Percentiles rank a stretch among this genome's conserved stretches.
Conservation (phyloP, 2,888 invertebrate genomes). For the Tryphoninae sp. region DNA sequence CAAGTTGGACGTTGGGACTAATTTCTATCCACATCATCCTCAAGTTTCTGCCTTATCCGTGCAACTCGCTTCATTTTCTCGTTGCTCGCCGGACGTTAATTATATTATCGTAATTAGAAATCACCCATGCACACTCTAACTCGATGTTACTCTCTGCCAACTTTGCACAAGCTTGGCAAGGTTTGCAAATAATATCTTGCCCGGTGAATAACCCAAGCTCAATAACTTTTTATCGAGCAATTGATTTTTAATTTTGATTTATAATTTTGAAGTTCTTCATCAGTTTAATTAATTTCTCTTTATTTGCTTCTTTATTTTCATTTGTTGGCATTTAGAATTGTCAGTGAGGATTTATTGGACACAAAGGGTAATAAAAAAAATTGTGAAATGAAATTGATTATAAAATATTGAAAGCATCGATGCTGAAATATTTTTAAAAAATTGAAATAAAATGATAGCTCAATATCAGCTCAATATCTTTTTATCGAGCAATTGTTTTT, state of each 20-base stretch:
- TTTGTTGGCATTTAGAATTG: no score
- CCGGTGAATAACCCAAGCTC: no score
- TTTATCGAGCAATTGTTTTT: no score
- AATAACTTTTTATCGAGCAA: no score
- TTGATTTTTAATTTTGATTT: no score
- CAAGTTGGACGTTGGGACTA: constrained; percentile 16
- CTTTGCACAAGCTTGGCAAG: not conserved
- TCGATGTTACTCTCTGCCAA: not conserved
- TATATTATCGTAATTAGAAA: constrained; percentile 67
- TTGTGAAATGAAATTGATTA: not conserved
- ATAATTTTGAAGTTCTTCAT: no score
- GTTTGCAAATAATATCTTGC: no score
- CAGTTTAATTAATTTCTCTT: no score
- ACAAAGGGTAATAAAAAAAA: not conserved
- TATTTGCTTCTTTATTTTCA: no score
- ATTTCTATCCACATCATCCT: constrained; percentile 20
- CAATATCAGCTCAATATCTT: no score
- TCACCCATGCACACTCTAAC: constrained; percentile 46
- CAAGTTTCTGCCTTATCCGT: not conserved
- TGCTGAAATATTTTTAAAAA: not conserved
- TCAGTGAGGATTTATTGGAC: not conserved
- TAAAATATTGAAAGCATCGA: not conserved
- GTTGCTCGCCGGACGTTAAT: constrained; percentile 65
- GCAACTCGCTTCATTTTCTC: constrained; percentile 43
- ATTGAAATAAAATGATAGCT: not conserved